phyloP scores from a whole-genome alignment of 2,113 vertebrate species.

The Myotis davidii region DNA sequence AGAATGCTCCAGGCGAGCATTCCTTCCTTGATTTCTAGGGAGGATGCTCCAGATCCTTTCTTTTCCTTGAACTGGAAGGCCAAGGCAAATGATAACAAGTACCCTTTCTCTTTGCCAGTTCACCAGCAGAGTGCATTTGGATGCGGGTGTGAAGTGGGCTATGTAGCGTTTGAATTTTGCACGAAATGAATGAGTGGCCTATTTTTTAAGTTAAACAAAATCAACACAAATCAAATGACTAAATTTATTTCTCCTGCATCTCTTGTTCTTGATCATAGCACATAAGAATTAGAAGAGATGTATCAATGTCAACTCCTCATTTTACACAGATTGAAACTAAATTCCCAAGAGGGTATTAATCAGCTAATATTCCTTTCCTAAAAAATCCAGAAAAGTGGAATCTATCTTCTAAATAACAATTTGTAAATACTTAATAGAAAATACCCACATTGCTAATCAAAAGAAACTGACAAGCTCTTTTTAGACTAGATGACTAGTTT shows the following conservation, averaged over 20 bases:
- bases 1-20: neutral
- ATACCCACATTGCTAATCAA: neutral
- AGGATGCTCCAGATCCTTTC: neutral
- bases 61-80: neutral
- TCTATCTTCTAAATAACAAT: slow-evolving; percentile 35
- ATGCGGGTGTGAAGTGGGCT: neutral
- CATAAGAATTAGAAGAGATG: neutral
- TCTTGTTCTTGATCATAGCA: neutral
- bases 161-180: neutral
- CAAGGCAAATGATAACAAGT: neutral
- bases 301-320: neutral
- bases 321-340: slow-evolving; percentile 19
- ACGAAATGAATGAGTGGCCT: neutral
- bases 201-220: slow-evolving; percentile 19
- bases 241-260: neutral
- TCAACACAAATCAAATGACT: neutral
- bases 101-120: neutral
- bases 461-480: slow-evolving; percentile 25
- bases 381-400: slow-evolving; percentile 7
- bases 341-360: neutral
- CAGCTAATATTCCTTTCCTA: neutral
- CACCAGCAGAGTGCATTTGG: neutral
- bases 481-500: slow-evolving; percentile 46
- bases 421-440: neutral
- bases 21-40: neutral